phyloP scores from a whole-genome alignment of 2,113 vertebrate species.

The Daboia siamensis region DNA sequence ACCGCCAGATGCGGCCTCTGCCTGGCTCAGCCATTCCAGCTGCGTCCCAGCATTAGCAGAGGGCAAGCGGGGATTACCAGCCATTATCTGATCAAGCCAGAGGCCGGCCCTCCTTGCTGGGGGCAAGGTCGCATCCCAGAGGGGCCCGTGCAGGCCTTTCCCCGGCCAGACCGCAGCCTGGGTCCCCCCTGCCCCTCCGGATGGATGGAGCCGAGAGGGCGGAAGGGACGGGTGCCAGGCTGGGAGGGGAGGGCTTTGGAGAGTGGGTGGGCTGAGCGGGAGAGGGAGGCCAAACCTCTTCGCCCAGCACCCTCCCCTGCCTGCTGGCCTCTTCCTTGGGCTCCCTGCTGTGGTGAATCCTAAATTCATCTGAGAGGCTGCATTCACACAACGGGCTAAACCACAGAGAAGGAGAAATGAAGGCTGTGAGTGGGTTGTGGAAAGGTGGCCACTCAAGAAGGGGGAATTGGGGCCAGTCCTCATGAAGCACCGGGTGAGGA shows the following conservation, averaged over 20 bases:
- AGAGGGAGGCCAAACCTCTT: too few relatives aligned
- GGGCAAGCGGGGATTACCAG: conserved; percentile 53
- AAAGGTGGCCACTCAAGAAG: not conserved
- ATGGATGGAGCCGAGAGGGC: not conserved
- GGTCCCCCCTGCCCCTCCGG: not conserved
- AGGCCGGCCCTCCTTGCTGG: not conserved
- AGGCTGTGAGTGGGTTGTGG: not conserved
- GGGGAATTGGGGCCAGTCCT: not conserved
- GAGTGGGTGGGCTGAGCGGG: not conserved
- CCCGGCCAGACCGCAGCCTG: not conserved
- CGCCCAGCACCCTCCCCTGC: too few relatives aligned
- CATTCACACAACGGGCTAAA: not conserved
- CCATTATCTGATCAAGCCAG: conserved; percentile 58
- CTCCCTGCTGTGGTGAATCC: too few relatives aligned
- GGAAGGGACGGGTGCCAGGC: not conserved
- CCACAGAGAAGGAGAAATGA: too few relatives aligned
- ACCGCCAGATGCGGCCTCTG: not conserved
- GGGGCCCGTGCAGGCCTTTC: not conserved
- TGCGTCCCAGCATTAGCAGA: not conserved
- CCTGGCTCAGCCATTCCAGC: not conserved
- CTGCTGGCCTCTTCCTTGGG: too few relatives aligned
- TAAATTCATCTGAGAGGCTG: too few relatives aligned
- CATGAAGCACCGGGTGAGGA: not conserved
- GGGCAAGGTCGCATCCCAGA: conserved; percentile 55
- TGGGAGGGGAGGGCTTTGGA: not conserved